Conservation (phyloP, 2,113 vertebrate species). For the Alligator mississippiensis region DNA sequence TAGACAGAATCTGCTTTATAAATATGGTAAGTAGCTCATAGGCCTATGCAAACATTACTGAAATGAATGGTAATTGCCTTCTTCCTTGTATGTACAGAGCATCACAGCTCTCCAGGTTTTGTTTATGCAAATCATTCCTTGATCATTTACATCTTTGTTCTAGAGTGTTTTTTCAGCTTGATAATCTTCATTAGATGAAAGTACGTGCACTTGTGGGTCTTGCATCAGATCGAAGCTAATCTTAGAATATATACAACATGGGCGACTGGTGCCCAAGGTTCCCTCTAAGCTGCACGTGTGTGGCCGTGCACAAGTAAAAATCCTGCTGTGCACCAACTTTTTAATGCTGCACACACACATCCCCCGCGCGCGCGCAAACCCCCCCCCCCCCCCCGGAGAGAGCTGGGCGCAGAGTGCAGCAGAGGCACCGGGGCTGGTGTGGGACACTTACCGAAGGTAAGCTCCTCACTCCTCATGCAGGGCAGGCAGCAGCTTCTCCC, state of each 20-base stretch:
- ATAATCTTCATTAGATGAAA: neutral
- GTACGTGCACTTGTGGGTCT: neutral
- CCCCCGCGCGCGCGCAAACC: too few relatives aligned
- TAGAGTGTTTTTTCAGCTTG: neutral
- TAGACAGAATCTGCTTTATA: constrained; percentile 91
- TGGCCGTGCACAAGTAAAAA: too few relatives aligned
- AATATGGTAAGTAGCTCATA: constrained; percentile 84
- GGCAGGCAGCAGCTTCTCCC: too few relatives aligned
- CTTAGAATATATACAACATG: neutral
- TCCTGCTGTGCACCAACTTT: too few relatives aligned
- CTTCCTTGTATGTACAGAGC: fast-evolving
- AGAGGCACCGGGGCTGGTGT: too few relatives aligned
- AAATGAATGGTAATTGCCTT: neutral
- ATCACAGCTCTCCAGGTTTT: neutral
- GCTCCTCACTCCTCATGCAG: too few relatives aligned
- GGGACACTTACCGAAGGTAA: too few relatives aligned
- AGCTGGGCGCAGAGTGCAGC: too few relatives aligned
- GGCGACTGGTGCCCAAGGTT: too few relatives aligned
- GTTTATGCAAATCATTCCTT: neutral
- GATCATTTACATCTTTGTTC: neutral
- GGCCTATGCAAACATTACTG: neutral
- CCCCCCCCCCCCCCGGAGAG: too few relatives aligned
- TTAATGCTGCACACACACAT: too few relatives aligned
- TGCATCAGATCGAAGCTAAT: neutral
- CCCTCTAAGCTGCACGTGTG: too few relatives aligned